Base-by-base conservation (phyloP, 2,113 vertebrate species). In the Halichoerus grypus region DNA sequence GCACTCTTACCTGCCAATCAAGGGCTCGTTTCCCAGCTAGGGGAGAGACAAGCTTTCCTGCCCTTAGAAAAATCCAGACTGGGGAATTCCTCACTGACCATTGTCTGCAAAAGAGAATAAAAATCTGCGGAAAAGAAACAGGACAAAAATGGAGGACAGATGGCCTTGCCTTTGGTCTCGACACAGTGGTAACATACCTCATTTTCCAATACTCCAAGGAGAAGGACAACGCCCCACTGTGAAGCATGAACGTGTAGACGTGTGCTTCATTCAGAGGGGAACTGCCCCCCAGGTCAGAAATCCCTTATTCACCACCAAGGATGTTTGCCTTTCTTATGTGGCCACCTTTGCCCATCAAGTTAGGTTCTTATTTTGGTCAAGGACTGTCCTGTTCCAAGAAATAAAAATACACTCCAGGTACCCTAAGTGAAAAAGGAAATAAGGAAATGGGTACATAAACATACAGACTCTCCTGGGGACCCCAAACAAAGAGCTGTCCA, bases 381-480 rank as follows among this genome's bases (percentile, higher is more conserved):
- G 83, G 8, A 61, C 33, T 63, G 8, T 63, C 42, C 53, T 61
- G 33, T 63, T 79, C 24, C 7, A 91, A 92, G 59, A 87, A 83
- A 80, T 87, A 95, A 84, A 96, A 94, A 63, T 26, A 36, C 18
- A 94, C 33, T 85, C 42, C 49, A 81, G 57, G 46, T 90, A 76
- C 90, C 65, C 89, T 26, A 72, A 77, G 90, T 80, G 55, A 67
- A 95, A 92, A 82, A 65, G 59, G 7, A 21, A 33, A 10, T 46
- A 13, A 86, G 57, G 72, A 92, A 94, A 46, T 1, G 28, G 46
- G 26, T 24, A 57, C 14, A 84, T 28, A 59, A 42, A 90, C 21
- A 74, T 69, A 91, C 10, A 86, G 61, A 36, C 33, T 79, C 33
- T 79, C 55, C 26, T 0, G 26, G 22, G 69, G 3, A 1, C 88